Conservation (phyloP, 1,140 invertebrate species). For the Ditylenchus dipsaci region DNA sequence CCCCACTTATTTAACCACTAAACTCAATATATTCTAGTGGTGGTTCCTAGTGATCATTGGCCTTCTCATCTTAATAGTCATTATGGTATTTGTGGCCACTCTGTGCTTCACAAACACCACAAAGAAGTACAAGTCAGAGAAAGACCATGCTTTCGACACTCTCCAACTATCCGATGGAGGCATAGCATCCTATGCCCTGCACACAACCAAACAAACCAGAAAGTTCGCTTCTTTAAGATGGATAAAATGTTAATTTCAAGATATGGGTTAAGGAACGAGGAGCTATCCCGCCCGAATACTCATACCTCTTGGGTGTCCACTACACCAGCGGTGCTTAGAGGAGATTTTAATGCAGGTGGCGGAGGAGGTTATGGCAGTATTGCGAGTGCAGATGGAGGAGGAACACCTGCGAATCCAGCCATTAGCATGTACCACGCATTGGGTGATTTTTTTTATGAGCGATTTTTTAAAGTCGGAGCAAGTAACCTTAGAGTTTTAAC, state of each 20-base stretch:
- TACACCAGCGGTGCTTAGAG: background rate
- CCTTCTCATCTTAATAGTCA: slow-evolving; percentile 40
- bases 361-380: background rate
- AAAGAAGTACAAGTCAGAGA: slow-evolving; percentile 31
- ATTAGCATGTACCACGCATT: background rate
- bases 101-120: slow-evolving; percentile 42
- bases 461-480: too few species aligned
- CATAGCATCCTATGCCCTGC: slow-evolving; percentile 48
- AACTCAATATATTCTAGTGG: slow-evolving; percentile 28
- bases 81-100: slow-evolving; percentile 46
- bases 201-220: slow-evolving; percentile 19
- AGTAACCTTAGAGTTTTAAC: too few species aligned
- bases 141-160: slow-evolving; percentile 42
- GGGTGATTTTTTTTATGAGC: too few species aligned
- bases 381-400: background rate
- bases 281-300: slow-evolving; percentile 4
- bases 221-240: slow-evolving; percentile 1
- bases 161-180: slow-evolving; percentile 45
- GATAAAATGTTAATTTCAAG: background rate
- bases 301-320: slow-evolving; percentile 7
- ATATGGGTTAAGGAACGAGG: background rate
- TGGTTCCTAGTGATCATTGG: slow-evolving; percentile 55
- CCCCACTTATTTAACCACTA: background rate
- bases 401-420: background rate
- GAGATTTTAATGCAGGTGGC: background rate